These are phyloP conservation scores for Simalia tracyae DNA, from an alignment of 2,797 vertebrate species.

Conservation along the genomic window DNA sequence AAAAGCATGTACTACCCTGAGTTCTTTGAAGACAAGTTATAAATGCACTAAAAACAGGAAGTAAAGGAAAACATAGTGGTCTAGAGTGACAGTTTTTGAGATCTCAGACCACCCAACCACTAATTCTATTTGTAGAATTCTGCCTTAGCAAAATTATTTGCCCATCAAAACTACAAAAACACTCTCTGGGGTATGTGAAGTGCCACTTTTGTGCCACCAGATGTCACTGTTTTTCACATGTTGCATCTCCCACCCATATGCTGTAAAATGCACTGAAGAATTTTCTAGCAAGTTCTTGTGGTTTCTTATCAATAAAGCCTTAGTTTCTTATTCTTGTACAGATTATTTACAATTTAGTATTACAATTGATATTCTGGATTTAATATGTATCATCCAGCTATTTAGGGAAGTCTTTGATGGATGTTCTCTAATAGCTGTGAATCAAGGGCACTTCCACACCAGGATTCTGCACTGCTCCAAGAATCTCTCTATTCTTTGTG, in stretches of 20 bases:
- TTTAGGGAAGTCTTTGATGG: neutral
- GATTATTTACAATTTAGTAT: neutral
- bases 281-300: neutral
- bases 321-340: neutral
- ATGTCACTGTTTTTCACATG: neutral
- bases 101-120: neutral
- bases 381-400: neutral
- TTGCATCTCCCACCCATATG: rapidly evolving
- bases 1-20: neutral
- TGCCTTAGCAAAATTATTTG: neutral
- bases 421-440: neutral
- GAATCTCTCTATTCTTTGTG: neutral
- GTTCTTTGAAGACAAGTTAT: neutral
- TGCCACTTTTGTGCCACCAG: neutral
- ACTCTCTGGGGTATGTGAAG: neutral
- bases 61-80: neutral
- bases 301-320: neutral
- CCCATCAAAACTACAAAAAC: neutral
- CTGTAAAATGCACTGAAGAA: rapidly evolving
- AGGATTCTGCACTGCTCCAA: neutral
- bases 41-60: neutral
- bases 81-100: neutral
- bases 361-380: neutral
- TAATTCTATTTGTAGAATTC: neutral
- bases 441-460: neutral